Evolutionary conservation across 2,888 invertebrate species (phyloP).

Genomic region (Hypercompe scribonia): DNA sequence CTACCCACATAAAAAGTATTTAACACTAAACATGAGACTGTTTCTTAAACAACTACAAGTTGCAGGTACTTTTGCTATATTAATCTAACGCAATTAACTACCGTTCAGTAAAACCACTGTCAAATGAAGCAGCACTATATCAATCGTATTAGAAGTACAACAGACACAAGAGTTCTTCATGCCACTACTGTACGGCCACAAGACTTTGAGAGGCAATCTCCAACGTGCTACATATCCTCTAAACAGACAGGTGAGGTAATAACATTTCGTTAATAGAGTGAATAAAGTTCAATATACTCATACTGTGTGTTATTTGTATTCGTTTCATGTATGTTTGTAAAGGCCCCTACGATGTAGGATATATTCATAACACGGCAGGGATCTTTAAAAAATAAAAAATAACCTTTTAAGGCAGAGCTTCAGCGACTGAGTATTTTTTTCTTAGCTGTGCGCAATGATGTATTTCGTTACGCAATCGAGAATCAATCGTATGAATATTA

Average conservation of each 20-base stretch:
- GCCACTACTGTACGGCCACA: conserved; percentile 50
- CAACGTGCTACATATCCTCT: conserved; percentile 44
- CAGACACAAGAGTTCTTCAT: conserved; percentile 58
- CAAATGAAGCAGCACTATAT: conserved; percentile 54
- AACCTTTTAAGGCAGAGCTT: background rate
- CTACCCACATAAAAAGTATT: background rate
- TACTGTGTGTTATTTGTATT: too few relatives aligned
- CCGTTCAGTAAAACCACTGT: conserved; percentile 46
- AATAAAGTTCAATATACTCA: background rate
- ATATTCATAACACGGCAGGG: too few relatives aligned
- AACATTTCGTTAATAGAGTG: conserved; percentile 2
- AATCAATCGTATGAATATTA: background rate
- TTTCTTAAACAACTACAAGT: background rate
- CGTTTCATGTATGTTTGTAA: too few relatives aligned
- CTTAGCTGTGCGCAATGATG: background rate
- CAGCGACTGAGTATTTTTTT: background rate
- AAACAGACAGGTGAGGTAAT: conserved; percentile 64
- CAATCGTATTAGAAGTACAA: conserved; percentile 63
- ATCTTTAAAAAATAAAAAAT: too few relatives aligned
- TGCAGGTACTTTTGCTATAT: too few relatives aligned
- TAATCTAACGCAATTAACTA: conserved; percentile 29
- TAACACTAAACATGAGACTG: background rate
- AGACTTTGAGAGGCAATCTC: conserved; percentile 71
- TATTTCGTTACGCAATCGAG: background rate
- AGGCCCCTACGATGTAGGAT: too few relatives aligned